These are phyloP conservation scores for Meiosimyza decipiens DNA, from an alignment of 2,888 invertebrate species.

Conservation along the genomic window DNA sequence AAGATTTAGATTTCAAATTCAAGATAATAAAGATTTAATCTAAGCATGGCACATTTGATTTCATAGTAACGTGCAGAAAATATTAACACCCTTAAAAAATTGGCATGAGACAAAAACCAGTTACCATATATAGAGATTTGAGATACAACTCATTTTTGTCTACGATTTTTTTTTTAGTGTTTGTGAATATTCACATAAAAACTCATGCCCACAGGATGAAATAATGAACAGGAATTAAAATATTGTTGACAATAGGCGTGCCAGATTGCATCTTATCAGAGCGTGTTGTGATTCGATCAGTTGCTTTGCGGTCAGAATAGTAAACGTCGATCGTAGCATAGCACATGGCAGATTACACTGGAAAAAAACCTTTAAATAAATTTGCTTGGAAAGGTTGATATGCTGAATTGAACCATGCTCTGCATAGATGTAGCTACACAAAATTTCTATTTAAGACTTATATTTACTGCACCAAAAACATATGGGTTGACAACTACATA, in stretches of 20 bases:
- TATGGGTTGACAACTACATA: no score
- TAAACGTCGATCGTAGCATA: slow-evolving; percentile 6
- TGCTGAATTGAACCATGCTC: no score
- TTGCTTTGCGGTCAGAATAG: slow-evolving; percentile 35
- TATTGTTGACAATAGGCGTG: slow-evolving; percentile 42
- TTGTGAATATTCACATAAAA: neutral
- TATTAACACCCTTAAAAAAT: slow-evolving; percentile 27
- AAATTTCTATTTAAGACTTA: no score
- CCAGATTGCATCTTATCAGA: slow-evolving; percentile 38
- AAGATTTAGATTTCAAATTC: no score
- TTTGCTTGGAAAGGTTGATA: no score
- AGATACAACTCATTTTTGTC: neutral
- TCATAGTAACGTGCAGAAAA: slow-evolving; percentile 21
- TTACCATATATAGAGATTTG: no score
- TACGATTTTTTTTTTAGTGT: neutral
- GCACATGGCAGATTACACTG: neutral
- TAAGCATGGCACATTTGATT: neutral
- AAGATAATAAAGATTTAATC: no score
- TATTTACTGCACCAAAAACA: no score
- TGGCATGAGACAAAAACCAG: neutral
- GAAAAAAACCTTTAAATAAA: neutral
- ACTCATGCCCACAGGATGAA: slow-evolving; percentile 12
- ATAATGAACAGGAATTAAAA: slow-evolving; percentile 30
- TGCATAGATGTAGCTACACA: no score
- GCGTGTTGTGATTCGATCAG: slow-evolving; percentile 35